Evolutionary conservation across 1,140 invertebrate species (phyloP).

Genomic region (Apis cerana): DNA sequence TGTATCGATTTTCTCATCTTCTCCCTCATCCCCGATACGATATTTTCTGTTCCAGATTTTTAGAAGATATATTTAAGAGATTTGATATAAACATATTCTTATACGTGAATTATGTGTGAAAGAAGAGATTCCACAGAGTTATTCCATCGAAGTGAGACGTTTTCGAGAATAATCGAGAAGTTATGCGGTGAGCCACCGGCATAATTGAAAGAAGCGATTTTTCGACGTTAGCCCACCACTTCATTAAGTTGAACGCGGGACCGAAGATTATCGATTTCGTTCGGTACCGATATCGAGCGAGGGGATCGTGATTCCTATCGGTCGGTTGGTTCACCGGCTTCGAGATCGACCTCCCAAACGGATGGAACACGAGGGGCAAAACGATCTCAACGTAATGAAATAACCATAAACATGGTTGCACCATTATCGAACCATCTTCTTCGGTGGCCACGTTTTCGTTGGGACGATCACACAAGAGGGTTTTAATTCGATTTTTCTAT

Average conservation of each 20-base stretch:
- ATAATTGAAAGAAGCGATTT: conserved; percentile 63
- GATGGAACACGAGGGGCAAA: conserved; percentile 47
- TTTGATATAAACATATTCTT: no score
- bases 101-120: no score
- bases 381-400: conserved; percentile 64
- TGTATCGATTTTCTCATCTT: no score
- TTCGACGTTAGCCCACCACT: conserved; percentile 39
- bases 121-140: background rate
- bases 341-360: conserved; percentile 69
- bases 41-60: no score
- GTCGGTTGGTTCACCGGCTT: conserved; percentile 49
- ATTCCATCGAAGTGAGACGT: background rate
- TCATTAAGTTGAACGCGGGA: conserved; percentile 68
- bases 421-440: conserved; percentile 66
- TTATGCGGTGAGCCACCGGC: conserved; percentile 8
- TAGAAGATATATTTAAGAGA: no score
- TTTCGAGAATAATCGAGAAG: background rate
- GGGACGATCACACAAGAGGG: background rate
- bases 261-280: conserved; percentile 75
- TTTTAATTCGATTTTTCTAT: conserved; percentile 1
- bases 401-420: conserved; percentile 63
- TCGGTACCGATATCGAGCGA: conserved; percentile 63
- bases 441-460: conserved; percentile 10
- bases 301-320: conserved; percentile 68
- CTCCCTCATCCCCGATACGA: no score